Evolutionary conservation across 2,888 invertebrate species (phyloP).

Genomic region (Heliothis peltigera): DNA sequence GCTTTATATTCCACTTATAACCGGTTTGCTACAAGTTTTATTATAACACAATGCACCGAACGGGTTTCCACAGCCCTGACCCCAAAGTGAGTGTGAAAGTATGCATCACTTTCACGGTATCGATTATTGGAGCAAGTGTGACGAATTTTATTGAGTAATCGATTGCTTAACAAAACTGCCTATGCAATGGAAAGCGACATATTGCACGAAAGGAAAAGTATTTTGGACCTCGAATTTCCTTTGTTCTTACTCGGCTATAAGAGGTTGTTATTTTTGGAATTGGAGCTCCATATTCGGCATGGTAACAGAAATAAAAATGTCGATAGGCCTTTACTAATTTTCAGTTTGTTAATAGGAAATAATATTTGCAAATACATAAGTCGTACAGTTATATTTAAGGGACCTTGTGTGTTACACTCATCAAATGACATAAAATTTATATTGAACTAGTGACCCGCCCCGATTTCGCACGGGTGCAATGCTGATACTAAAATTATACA

Average conservation of each 20-base stretch:
- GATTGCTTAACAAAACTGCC: not conserved
- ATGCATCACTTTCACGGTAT: conserved; percentile 33
- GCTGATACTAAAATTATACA: no score
- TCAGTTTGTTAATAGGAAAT: no score
- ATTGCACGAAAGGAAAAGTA: not conserved
- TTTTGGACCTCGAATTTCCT: not conserved
- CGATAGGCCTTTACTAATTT: not conserved
- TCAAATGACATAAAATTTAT: no score
- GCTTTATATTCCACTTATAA: not conserved
- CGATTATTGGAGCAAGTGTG: conserved; percentile 15
- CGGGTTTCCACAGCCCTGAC: conserved; percentile 21
- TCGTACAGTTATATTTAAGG: no score
- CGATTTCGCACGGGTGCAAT: no score
- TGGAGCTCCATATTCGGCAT: no score
- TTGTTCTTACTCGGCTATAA: not conserved
- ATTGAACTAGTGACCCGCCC: no score
- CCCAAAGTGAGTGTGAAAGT: conserved; percentile 35
- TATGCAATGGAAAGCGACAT: conserved; percentile 2
- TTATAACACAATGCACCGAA: not conserved
- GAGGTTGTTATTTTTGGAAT: no score
- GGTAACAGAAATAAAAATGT: not conserved
- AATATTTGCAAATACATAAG: no score
- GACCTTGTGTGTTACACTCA: no score
- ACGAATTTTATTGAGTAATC: conserved; percentile 16
- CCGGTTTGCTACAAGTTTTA: not conserved